Evolutionary conservation across 2,797 vertebrate species (phyloP).

Genomic region (Vespertilio murinus): DNA sequence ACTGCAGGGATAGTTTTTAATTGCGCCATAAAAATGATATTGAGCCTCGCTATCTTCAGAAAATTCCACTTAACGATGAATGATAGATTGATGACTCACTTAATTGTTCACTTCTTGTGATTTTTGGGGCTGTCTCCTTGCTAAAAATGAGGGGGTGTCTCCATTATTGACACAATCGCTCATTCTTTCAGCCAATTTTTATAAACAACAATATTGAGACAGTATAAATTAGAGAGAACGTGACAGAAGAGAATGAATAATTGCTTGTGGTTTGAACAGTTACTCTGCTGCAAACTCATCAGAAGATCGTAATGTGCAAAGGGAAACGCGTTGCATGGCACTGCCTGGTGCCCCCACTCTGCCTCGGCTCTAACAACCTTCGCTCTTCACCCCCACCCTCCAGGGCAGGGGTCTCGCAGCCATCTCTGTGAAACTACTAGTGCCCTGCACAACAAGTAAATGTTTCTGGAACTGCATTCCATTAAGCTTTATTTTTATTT

Average conservation of each 20-base stretch:
- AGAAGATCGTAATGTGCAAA: conserved; percentile 57
- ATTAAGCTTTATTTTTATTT: not conserved
- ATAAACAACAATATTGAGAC: conserved; percentile 87
- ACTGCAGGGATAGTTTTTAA: conserved; percentile 72
- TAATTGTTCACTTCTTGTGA: conserved; percentile 81
- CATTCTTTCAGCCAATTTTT: conserved; percentile 82
- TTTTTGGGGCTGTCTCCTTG: conserved; percentile 77
- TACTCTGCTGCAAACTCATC: conserved; percentile 63
- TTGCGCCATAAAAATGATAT: conserved; percentile 64
- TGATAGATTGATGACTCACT: conserved; percentile 82
- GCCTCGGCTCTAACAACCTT: not conserved
- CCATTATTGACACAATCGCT: conserved; percentile 81
- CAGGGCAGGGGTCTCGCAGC: not conserved
- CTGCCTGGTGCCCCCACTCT: not conserved
- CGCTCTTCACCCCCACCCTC: not conserved
- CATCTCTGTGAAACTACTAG: not conserved
- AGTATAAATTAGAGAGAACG: conserved; percentile 80
- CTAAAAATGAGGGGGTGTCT: conserved; percentile 76
- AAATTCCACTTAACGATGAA: conserved; percentile 77
- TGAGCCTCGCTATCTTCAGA: conserved; percentile 77
- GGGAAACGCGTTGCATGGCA: not conserved
- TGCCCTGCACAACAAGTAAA: not conserved
- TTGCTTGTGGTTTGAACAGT: conserved; percentile 79
- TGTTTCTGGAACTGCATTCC: not conserved
- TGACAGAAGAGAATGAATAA: conserved; percentile 80